phyloP scores from a whole-genome alignment of 2,113 vertebrate species.

The Bambusicola thoracicus region DNA sequence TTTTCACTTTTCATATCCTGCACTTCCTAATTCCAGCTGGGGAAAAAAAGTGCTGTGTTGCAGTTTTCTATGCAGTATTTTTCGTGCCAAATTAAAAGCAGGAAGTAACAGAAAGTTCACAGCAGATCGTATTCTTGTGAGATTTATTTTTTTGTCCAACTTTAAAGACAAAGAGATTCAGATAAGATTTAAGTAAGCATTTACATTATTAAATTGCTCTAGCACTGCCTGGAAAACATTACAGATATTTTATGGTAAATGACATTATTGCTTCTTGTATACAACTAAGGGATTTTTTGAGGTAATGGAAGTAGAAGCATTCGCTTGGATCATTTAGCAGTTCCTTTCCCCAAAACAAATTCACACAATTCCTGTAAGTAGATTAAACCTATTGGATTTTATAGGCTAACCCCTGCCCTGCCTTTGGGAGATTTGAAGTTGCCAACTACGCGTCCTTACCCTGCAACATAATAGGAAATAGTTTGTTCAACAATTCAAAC shows the following conservation, averaged over 20 bases:
- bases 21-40: constrained; percentile 43
- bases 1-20: constrained; percentile 15
- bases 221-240: neutral
- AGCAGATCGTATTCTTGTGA: neutral
- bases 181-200: neutral
- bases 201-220: neutral
- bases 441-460: neutral
- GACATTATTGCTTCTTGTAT: neutral
- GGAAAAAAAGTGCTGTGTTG: constrained; percentile 42
- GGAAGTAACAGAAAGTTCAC: constrained; percentile 53
- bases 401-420: neutral
- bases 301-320: neutral
- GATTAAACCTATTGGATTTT: neutral
- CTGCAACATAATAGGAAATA: neutral
- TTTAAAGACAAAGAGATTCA: constrained; percentile 1
- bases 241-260: neutral
- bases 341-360: neutral
- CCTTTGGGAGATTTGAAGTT: neutral
- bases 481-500: neutral
- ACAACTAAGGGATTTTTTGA: neutral
- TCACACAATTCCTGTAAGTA: neutral
- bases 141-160: neutral
- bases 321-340: neutral
- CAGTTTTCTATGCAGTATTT: constrained; percentile 23
- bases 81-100: constrained; percentile 38